These are phyloP conservation scores for Watsonalla cultraria DNA, from an alignment of 2,888 invertebrate genomes.

Conservation along the genomic window DNA sequence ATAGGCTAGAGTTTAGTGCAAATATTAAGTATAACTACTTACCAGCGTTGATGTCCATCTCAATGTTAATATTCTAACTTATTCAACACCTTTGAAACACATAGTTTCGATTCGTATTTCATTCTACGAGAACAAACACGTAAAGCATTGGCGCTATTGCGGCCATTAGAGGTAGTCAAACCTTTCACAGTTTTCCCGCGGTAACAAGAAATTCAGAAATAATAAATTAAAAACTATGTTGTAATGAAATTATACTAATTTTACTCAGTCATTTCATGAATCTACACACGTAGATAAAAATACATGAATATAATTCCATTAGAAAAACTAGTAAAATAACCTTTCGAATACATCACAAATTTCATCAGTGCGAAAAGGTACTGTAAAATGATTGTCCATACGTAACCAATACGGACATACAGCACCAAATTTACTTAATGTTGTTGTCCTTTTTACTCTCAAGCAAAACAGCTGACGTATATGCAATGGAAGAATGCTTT, in stretches of 20 bases:
- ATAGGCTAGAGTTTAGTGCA: constrained; percentile 10
- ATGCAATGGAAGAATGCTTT: too few species aligned
- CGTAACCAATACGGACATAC: too few species aligned
- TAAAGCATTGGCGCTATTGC: constrained; percentile 76
- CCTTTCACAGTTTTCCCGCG: constrained; percentile 75
- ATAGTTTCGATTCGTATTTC: constrained; percentile 46
- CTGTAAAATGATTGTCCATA: too few species aligned
- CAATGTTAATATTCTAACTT: constrained; percentile 47
- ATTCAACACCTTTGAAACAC: constrained; percentile 36
- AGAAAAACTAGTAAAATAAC: constrained; percentile 24
- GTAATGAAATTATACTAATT: constrained; percentile 8
- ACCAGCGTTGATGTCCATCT: constrained; percentile 76
- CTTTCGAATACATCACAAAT: constrained; percentile 13
- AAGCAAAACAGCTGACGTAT: too few species aligned
- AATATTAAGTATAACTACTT: constrained; percentile 32
- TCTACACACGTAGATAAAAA: constrained; percentile 17
- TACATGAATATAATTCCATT: constrained; percentile 16
- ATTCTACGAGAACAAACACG: constrained; percentile 60
- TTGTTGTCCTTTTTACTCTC: too few species aligned
- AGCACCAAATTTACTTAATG: too few species aligned
- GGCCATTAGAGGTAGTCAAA: constrained; percentile 74
- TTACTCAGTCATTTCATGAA: constrained; percentile 16
- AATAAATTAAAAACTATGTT: background rate
- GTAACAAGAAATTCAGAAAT: constrained; percentile 37
- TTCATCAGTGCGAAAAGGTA: too few species aligned